Evolutionary conservation across 2,113 vertebrate genomes (phyloP).

Genomic region (Poeciliopsis prolifica): DNA sequence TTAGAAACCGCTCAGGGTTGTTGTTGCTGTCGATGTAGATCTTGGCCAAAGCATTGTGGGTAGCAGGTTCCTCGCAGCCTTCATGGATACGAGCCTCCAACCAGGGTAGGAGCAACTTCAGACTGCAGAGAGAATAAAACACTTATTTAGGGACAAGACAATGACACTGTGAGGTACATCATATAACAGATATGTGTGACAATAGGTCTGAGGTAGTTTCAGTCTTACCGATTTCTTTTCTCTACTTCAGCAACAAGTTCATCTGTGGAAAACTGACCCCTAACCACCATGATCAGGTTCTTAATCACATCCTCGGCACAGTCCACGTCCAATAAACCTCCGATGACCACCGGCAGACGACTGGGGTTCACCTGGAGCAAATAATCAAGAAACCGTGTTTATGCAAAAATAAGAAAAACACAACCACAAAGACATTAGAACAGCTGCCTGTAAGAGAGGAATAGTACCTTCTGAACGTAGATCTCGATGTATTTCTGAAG

Average conservation of each 20-base stretch:
- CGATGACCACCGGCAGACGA: constrained; percentile 95
- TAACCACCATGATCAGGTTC: constrained; percentile 96
- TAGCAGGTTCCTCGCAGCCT: constrained; percentile 97
- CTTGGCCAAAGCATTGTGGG: constrained; percentile 97
- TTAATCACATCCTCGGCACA: constrained; percentile 99
- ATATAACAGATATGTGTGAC: background rate
- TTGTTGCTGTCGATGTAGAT: constrained; percentile 99
- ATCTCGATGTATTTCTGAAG: constrained; percentile 99
- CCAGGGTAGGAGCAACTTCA: constrained; percentile 97
- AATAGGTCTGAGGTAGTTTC: background rate
- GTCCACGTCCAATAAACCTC: constrained; percentile 96
- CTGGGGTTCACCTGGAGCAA: constrained; percentile 92
- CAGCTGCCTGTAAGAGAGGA: no score
- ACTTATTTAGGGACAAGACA: background rate
- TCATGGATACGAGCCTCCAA: constrained; percentile 97
- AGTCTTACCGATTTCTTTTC: constrained; percentile 92
- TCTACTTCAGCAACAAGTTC: constrained; percentile 98
- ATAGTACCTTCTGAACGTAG: constrained; percentile 95
- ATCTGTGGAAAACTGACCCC: constrained; percentile 98
- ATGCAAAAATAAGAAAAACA: background rate
- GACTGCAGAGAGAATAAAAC: constrained; percentile 71
- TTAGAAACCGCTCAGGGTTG: constrained; percentile 96
- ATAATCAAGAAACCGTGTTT: background rate
- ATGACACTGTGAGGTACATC: background rate
- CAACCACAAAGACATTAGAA: background rate